Base-by-base conservation (phyloP, 2,113 vertebrate species). In the Tachysurus vachellii region DNA sequence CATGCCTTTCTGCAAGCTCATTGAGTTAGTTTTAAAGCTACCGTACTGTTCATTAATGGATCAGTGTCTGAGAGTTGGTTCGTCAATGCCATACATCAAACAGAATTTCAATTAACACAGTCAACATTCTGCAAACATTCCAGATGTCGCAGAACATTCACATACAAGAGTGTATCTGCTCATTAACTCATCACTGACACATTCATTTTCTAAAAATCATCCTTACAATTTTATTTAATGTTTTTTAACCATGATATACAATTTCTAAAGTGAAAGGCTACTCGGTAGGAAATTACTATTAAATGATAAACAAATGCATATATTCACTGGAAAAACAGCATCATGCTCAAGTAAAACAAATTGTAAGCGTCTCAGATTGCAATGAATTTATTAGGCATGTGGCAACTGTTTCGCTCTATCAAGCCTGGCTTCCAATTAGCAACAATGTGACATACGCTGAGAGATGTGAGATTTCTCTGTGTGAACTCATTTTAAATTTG, bases 401-500 rank as follows among this genome's bases (percentile, higher is more conserved):
- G 86, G 89, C 85, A 89, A 89, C 88, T 77, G 86, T 75, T 91
- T 88, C 85, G 42, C 80, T 88, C 85, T 70, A 87, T 88, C 85
- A 85, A 83, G 87, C 87, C 86, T 87, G 82, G 57, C 85, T 90
- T 91, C 90, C 90, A 89, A 91, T 91, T 91, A 91, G 87, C 87
- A 79, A 88, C 85, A 87, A 89, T 83, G 83, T 85, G 87, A 84
- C 90, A 89, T 88, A 91, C 84, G 90, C 87, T 87, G 88, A 89
- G 88, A 88, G 86, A 88, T 89, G 88, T 87, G 88, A 88, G 88
- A 88, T 88, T 89, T 88, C 88, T 83, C 87, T 70, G 87, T 75
- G 85, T 89, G 88, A 91, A 91, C 86, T 91, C 90, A 89, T 91
- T 91, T 89, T 82, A 85, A 88, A 89, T 91, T 91, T 59, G 88